A percentile compares a stretch with the other conserved stretches of the same genome.
These are phyloP conservation scores for Ciconia stormi DNA, from an alignment of 2,113 vertebrate genomes.

Conservation along the genomic window DNA sequence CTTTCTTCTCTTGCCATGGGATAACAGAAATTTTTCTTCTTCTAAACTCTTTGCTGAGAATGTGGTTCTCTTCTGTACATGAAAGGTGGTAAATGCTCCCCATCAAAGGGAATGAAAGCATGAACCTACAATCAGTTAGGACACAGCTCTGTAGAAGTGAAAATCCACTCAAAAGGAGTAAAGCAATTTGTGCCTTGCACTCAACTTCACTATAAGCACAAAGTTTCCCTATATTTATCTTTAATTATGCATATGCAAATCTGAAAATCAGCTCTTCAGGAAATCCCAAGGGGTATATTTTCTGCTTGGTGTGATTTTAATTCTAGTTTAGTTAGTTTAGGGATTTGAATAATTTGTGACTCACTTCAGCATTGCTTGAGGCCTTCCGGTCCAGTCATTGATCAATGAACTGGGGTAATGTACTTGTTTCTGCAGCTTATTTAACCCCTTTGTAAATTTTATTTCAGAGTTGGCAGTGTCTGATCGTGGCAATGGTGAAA, in stretches of 20 bases:
- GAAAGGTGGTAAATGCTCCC: neutral
- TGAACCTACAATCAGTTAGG: neutral
- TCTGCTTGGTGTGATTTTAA: constrained; percentile 58
- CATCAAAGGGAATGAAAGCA: neutral
- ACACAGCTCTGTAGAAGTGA: neutral
- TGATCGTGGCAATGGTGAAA: constrained; percentile 47
- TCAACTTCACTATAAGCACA: constrained; percentile 1
- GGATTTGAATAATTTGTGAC: constrained; percentile 62
- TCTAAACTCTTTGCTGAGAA: neutral
- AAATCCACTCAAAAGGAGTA: constrained; percentile 23
- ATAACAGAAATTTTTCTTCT: neutral
- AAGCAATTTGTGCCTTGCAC: neutral
- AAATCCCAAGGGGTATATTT: constrained; percentile 41
- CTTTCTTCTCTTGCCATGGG: neutral
- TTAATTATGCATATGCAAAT: constrained; percentile 61
- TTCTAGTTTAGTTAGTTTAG: constrained; percentile 65
- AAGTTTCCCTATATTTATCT: constrained; percentile 55
- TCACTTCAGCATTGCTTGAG: constrained; percentile 15
- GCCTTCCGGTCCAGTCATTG: constrained; percentile 30
- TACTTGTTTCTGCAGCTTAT: constrained; percentile 12
- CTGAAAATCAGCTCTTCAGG: constrained; percentile 38
- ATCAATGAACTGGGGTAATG: constrained; percentile 21
- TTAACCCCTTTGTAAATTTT: constrained; percentile 35
- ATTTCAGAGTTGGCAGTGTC: constrained; percentile 63
- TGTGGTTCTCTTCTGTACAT: neutral